Conservation (phyloP, 2,113 vertebrate genomes). For the Ahaetulla prasina region DNA sequence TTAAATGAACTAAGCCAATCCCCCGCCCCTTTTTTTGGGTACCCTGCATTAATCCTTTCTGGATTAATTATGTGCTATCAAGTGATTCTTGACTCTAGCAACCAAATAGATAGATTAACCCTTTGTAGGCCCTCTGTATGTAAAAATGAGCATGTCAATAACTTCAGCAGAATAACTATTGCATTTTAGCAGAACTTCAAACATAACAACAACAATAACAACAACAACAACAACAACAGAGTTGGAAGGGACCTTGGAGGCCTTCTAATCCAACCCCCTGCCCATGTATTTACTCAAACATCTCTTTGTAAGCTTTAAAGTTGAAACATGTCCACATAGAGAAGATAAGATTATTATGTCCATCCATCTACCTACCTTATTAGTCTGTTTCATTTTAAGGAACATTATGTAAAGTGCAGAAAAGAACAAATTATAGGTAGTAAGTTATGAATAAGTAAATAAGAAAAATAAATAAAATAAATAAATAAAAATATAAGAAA, state of each 20-base stretch:
- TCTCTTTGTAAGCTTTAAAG: neutral
- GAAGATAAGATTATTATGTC: neutral
- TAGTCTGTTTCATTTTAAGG: neutral
- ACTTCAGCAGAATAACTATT: neutral
- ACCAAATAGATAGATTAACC: neutral
- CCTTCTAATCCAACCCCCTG: too few relatives aligned
- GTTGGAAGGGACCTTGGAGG: too few relatives aligned
- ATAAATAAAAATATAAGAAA: neutral
- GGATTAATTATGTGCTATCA: too few relatives aligned
- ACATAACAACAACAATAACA: too few relatives aligned
- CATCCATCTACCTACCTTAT: neutral
- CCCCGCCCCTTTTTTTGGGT: neutral
- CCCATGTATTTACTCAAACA: neutral
- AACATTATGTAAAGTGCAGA: neutral
- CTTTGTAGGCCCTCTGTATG: neutral
- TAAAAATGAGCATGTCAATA: neutral
- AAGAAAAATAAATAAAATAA: neutral
- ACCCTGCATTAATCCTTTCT: too few relatives aligned
- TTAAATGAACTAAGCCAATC: too few relatives aligned
- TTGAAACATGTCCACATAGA: neutral
- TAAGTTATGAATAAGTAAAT: neutral
- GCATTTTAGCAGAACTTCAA: neutral
- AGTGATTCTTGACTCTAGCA: neutral
- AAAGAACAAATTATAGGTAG: neutral
- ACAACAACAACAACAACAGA: too few relatives aligned